Evolutionary conservation across 2,888 invertebrate species (phyloP).

Genomic region (Acanthosepion esculentum): DNA sequence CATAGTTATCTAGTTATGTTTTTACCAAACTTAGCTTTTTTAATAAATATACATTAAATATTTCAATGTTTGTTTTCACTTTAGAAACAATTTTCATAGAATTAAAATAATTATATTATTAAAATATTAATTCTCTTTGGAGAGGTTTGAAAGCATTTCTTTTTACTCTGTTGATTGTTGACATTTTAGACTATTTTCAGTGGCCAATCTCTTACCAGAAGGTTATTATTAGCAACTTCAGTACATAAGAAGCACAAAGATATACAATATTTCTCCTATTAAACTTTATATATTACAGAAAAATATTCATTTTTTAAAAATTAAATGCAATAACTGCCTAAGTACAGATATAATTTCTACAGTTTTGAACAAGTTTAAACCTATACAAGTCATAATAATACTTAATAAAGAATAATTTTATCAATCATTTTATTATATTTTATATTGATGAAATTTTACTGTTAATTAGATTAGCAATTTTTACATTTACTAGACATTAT

Average conservation of each 20-base stretch:
- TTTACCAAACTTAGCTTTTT: too few relatives aligned
- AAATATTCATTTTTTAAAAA: background rate
- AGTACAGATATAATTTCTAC: too few relatives aligned
- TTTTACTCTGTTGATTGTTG: background rate
- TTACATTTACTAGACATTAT: background rate
- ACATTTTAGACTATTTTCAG: background rate
- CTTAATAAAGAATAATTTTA: background rate
- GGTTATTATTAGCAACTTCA: conserved; percentile 10
- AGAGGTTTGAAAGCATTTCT: background rate
- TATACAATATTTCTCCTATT: background rate
- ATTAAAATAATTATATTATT: too few relatives aligned
- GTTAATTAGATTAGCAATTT: background rate
- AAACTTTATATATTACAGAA: background rate
- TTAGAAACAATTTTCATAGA: too few relatives aligned
- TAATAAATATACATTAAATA: too few relatives aligned
- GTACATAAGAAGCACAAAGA: background rate
- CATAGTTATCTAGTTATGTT: too few relatives aligned
- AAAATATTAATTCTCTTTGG: background rate
- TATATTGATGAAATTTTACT: background rate
- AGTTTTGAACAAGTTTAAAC: conserved; percentile 9
- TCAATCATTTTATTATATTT: background rate
- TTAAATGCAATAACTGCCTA: conserved; percentile 3
- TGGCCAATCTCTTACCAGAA: background rate
- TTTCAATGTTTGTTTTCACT: too few relatives aligned
- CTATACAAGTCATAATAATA: background rate